Evolutionary conservation across 2,113 vertebrate species (phyloP), one percentile per base, ranked within the genome.

Genomic region (Orientallactaga bullata): DNA sequence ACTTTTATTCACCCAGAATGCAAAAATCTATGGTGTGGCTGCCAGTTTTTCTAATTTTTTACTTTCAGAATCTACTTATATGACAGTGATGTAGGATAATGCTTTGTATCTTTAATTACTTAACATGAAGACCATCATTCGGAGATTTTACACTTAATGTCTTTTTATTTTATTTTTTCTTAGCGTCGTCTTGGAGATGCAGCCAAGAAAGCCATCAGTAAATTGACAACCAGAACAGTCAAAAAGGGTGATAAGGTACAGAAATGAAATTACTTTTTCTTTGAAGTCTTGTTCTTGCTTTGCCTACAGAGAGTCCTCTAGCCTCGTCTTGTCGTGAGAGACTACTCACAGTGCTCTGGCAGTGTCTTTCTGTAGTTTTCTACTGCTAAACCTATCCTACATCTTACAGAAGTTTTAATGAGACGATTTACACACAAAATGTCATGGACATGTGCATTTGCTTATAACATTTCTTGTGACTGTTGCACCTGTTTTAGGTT

Each of bases 201-300:
- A 93, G 99, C 99, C 23, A 99, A 99, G 97, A 99, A 99, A 98
- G 99, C 99, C 91, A 99, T 99, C 13, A 98, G 99, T 95, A 99
- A 99, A 98, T 94, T 99, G 96, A 99, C 99, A 78, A 99, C 99
- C 4, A 99, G 99, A 96, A 99, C 99, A 35, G 99, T 99, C 92
- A 99, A 99, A 97, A 99, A 99, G 97, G 99, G 99, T 30, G 99
- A 99, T 98, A 99, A 99, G 99, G 99, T 99, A 98, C 74, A 86
- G 90, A 95, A 81, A 95, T 91, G 85, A 94, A 20, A 87, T 65
- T 73, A 23, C 20, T 28, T 58, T 82, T 51, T 91, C 83, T 80
- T 72, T 61, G 39, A 89, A 78, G 23, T 55, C 20, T 20, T 32
- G 9, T 18, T 80, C 89, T 80, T 47, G 42, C 58, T 88, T 18